Evolutionary conservation across 2,113 vertebrate genomes (phyloP), one percentile per base, ranked within the genome.

Genomic region (Geococcyx californianus): DNA sequence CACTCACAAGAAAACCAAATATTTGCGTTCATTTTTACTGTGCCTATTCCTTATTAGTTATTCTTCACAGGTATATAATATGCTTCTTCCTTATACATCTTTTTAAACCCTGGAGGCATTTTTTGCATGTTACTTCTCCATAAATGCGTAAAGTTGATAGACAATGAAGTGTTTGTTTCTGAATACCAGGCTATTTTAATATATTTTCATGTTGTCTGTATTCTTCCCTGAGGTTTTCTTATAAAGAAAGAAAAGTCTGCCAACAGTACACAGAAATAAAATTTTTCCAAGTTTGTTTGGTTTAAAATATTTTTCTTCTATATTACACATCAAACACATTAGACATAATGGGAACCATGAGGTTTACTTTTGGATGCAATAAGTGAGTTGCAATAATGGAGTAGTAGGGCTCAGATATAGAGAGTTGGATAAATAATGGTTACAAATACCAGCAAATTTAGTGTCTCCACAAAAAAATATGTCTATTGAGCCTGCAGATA

Each of bases 1-100:
- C 64, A 11, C 17, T 94, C 67, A 47, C 20, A 51, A 87, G 16
- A 69, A 86, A 59, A 78, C 80, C 80, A 94, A 89, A 95, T 93
- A 96, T 95, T 97, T 96, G 74, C 77, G 58, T 94, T 90, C 51
- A n/a, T 89, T 88, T 93, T 93, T 76, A 42, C 84, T 76, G 59
- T 88, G 42, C 58, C 69, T 96, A 23, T 38, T 6, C 70, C 56
- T 86, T 76, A 72, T 94, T 92, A 94, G 64, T 93, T 89, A 95
- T 97, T 97, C 89, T 73, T 77, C 89, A 78, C 86, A 93, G 88
- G 94, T 78, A 56, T 69, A 40, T 81, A 47, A 84, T 64, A 18
- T 62, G 58, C 23, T 55, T 51, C n/a, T n/a, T 40, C 67, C 40
- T 75, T 25, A 75, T 54, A 56, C 31, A 28, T 47, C 84, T 47